Percentiles rank a stretch among this genome's conserved stretches.
Conservation (phyloP, 2,797 vertebrate genomes). For the Helicolenus hilgendorfi region DNA sequence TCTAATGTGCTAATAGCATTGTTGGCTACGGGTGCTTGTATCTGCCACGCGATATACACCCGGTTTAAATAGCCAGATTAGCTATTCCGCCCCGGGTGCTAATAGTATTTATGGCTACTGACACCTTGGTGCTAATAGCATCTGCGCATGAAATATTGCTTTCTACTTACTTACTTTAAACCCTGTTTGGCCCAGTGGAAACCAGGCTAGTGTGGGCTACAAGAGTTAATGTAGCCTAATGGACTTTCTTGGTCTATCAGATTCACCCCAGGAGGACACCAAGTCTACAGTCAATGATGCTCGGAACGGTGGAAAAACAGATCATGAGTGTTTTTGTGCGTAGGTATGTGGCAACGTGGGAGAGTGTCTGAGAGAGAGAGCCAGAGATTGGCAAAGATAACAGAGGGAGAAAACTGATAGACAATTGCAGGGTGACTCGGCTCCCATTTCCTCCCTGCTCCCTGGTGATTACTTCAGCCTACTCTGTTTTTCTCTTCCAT, state of each 20-base stretch:
- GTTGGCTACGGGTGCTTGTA: no score
- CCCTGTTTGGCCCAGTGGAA: neutral
- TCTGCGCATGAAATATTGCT: neutral
- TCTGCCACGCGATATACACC: no score
- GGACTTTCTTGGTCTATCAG: neutral
- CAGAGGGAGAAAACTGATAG: constrained; percentile 37
- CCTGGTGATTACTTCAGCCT: constrained; percentile 62
- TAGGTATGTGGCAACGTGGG: constrained; percentile 6
- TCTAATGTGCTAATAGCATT: no score
- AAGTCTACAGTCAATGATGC: neutral
- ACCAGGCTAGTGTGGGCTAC: neutral
- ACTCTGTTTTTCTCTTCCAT: constrained; percentile 36
- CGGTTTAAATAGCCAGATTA: no score
- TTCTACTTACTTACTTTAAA: neutral
- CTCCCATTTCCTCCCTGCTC: constrained; percentile 53
- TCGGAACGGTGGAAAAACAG: neutral
- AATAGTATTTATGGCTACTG: neutral
- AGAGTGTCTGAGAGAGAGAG: constrained; percentile 19
- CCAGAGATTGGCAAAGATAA: constrained; percentile 53
- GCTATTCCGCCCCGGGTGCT: no score
- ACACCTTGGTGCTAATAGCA: neutral
- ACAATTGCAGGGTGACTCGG: constrained; percentile 52
- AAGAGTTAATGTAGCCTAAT: neutral
- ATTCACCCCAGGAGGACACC: neutral
- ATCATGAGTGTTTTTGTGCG: constrained; percentile 24